Evolutionary conservation across 1,140 invertebrate species (phyloP).

Genomic region (Colletes gigas): DNA sequence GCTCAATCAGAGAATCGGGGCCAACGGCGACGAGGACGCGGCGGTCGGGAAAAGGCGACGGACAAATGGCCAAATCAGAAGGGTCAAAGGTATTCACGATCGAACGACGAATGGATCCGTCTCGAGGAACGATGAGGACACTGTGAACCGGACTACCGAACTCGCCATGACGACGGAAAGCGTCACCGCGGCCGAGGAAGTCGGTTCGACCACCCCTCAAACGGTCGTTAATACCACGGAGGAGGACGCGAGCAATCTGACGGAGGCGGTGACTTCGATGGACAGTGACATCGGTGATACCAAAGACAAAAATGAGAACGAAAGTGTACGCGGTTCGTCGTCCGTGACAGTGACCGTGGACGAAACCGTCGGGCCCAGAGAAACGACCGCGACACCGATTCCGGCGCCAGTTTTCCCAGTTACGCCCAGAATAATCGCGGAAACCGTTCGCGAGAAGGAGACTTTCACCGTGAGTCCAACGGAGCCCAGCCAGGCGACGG

Average conservation of each 20-base stretch:
- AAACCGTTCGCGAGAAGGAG: constrained; percentile 28
- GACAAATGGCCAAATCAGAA: constrained; percentile 35
- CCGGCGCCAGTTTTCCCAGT: constrained; percentile 63
- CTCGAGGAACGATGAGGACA: neutral
- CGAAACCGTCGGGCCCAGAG: constrained; percentile 21
- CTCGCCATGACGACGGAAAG: neutral
- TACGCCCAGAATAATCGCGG: constrained; percentile 66
- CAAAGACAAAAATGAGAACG: constrained; percentile 45
- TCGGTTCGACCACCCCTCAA: constrained; percentile 19
- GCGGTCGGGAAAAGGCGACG: constrained; percentile 34
- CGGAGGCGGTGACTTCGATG: neutral
- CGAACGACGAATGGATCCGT: constrained; percentile 8
- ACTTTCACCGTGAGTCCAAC: constrained; percentile 25
- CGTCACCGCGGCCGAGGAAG: constrained; percentile 1
- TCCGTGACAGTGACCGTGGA: constrained; percentile 48
- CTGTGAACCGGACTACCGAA: constrained; percentile 19
- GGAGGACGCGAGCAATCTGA: constrained; percentile 19
- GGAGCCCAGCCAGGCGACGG: constrained; percentile 1
- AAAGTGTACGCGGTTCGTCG: constrained; percentile 49
- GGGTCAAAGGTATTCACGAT: constrained; percentile 27
- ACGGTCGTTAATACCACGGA: constrained; percentile 8
- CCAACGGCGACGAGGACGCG: constrained; percentile 46
- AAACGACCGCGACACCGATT: constrained; percentile 33
- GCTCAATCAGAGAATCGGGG: constrained; percentile 63
- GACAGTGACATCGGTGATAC: constrained; percentile 37